phyloP scores from a whole-genome alignment of 2,888 invertebrate species.

The Tiliacea aurago region DNA sequence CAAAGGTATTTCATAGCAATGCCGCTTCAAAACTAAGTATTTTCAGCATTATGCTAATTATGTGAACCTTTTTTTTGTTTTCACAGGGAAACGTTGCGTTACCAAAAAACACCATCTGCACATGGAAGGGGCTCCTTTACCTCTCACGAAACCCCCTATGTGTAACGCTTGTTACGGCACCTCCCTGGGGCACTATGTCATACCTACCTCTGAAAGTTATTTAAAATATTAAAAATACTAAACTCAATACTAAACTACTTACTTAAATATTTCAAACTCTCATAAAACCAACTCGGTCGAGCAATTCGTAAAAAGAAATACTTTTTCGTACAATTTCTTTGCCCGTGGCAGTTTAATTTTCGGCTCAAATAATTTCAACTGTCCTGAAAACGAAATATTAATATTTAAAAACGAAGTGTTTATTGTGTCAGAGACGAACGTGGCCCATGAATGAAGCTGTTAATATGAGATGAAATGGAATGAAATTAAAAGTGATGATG shows the following conservation, averaged over 20 bases:
- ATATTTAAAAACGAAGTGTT: conserved; percentile 17
- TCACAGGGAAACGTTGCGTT: not conserved
- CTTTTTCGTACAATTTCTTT: not conserved
- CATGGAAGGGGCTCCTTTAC: not conserved
- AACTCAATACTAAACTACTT: not conserved
- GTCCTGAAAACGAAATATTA: conserved; percentile 15
- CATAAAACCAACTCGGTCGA: not conserved
- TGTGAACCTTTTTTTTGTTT: not conserved
- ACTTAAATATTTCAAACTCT: not conserved
- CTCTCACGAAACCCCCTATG: not conserved
- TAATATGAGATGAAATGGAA: conserved; percentile 16
- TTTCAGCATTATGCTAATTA: not conserved
- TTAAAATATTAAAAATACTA: not conserved
- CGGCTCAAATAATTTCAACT: not conserved
- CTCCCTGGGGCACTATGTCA: not conserved
- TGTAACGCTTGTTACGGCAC: not conserved
- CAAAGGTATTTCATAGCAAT: too few relatives aligned
- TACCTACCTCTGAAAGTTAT: not conserved
- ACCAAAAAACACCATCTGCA: too few relatives aligned
- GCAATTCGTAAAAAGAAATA: not conserved
- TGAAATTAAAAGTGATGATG: conserved; percentile 19
- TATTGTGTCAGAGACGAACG: conserved; percentile 1
- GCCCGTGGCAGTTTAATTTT: not conserved
- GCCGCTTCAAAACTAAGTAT: not conserved
- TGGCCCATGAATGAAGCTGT: conserved; percentile 17